Evolutionary conservation across 1,140 invertebrate species (phyloP).

Genomic region (Drosophila kepulauana): DNA sequence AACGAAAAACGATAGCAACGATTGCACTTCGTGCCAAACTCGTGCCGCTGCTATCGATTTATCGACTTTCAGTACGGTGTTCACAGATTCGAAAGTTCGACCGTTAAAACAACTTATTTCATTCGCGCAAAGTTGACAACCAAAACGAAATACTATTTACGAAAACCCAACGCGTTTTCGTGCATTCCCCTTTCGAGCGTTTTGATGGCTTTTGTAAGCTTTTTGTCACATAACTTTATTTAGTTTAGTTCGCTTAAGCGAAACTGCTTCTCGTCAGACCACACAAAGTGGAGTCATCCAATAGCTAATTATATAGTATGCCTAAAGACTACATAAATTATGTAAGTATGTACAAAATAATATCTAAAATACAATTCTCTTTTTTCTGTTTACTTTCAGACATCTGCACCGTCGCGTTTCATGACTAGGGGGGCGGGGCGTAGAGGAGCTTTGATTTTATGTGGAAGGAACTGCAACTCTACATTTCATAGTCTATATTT

Average conservation of each 20-base stretch:
- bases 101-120: neutral
- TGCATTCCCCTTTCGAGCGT: constrained; percentile 5
- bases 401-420: constrained; percentile 47
- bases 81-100: neutral
- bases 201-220: constrained; percentile 33
- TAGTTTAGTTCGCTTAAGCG: constrained; percentile 53
- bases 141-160: neutral
- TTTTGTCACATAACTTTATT: constrained; percentile 67
- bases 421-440: constrained; percentile 56
- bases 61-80: constrained; percentile 11
- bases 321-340: constrained; percentile 41
- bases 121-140: neutral
- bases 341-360: constrained; percentile 71
- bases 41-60: neutral
- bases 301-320: constrained; percentile 48
- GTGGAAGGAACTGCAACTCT: constrained; percentile 65
- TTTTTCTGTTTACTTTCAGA: constrained; percentile 45
- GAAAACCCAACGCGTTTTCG: neutral
- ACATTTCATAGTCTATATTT: constrained; percentile 47
- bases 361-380: constrained; percentile 70
- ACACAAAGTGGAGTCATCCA: constrained; percentile 64
- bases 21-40: constrained; percentile 1
- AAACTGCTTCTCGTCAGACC: constrained; percentile 44
- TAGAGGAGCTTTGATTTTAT: constrained; percentile 64
- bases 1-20: neutral